phyloP scores from a whole-genome alignment of 2,113 vertebrate genomes.

The Rallus limicola region DNA sequence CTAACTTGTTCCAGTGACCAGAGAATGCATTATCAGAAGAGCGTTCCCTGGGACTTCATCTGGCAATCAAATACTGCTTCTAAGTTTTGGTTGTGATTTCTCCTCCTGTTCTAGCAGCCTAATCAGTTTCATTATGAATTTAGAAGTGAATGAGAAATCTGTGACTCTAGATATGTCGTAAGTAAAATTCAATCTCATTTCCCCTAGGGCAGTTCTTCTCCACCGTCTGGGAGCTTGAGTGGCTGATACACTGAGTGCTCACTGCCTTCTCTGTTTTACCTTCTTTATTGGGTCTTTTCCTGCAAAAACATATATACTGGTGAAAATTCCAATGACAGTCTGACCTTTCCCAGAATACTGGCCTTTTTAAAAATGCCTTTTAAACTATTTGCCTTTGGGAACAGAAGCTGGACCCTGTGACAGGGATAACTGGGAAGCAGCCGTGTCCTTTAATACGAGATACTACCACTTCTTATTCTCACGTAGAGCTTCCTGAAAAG shows the following conservation, averaged over 20 bases:
- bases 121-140: neutral
- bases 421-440: neutral
- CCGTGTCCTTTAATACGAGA: neutral
- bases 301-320: neutral
- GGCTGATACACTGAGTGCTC: neutral
- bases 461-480: neutral
- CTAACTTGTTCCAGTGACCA: neutral
- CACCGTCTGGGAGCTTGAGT: neutral
- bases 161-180: neutral
- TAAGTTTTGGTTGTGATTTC: neutral
- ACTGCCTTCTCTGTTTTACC: neutral
- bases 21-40: neutral
- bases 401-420: neutral
- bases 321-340: neutral
- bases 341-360: neutral
- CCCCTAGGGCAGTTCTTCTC: neutral
- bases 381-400: neutral
- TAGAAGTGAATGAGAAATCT: conserved; percentile 10
- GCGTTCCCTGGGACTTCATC: neutral
- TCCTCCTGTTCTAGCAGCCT: neutral
- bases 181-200: conserved; percentile 15
- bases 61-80: neutral
- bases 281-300: neutral
- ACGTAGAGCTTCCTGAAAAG: neutral
- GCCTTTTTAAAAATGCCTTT: neutral